Conservation (phyloP, 92 coral and sea anemone species). For the Virgularia gustaviana region DNA sequence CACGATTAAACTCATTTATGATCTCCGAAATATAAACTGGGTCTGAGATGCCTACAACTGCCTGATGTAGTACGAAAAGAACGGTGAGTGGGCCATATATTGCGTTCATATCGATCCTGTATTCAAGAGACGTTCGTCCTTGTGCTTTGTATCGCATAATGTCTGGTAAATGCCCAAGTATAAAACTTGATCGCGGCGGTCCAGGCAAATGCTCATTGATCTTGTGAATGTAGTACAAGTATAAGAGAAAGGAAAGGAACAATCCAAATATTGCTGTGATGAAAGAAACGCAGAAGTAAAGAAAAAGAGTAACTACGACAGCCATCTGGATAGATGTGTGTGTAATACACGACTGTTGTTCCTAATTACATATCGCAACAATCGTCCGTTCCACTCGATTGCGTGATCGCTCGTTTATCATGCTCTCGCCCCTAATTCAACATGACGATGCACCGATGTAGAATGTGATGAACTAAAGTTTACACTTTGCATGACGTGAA, state of each 20-base stretch:
- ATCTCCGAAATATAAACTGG: constrained; percentile 49
- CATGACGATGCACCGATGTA: too few relatives aligned
- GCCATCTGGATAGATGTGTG: background rate
- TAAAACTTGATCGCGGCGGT: constrained; percentile 61
- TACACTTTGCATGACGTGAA: too few relatives aligned
- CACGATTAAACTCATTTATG: constrained; percentile 18
- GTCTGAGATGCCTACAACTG: constrained; percentile 39
- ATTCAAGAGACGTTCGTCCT: constrained; percentile 32
- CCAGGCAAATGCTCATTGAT: constrained; percentile 66
- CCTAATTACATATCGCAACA: constrained; percentile 35
- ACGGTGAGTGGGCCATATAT: constrained; percentile 59
- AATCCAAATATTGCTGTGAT: background rate
- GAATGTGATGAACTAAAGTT: too few relatives aligned
- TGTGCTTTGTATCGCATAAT: constrained; percentile 29
- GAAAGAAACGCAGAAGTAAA: background rate
- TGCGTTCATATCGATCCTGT: constrained; percentile 28
- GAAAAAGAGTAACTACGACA: background rate
- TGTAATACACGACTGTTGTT: background rate
- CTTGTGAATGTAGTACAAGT: constrained; percentile 40
- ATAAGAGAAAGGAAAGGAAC: constrained; percentile 3
- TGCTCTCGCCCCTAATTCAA: too few relatives aligned
- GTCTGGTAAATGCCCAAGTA: constrained; percentile 53
- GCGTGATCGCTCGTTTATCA: too few relatives aligned
- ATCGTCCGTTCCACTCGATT: too few relatives aligned
- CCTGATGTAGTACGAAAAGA: constrained; percentile 38